These are phyloP conservation scores for Lagopus leucura DNA, from an alignment of 2,113 vertebrate genomes.

Conservation along the genomic window DNA sequence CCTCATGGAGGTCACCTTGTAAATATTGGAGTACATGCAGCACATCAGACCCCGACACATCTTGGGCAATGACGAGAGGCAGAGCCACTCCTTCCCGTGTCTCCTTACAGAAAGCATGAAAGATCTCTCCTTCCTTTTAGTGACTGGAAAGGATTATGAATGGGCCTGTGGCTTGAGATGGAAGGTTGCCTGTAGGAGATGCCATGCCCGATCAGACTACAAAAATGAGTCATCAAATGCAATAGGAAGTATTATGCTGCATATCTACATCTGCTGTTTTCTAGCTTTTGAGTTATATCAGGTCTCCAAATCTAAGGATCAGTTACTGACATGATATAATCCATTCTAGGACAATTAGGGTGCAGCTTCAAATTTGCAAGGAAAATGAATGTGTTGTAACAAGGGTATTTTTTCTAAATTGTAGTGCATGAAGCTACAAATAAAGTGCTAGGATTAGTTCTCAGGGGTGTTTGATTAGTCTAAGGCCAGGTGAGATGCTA, in stretches of 20 bases:
- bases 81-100: not conserved
- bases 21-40: not conserved
- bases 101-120: not conserved
- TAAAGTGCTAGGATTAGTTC: not conserved
- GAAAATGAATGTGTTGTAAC: fast-evolving
- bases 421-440: not conserved
- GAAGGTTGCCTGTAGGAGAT: not conserved
- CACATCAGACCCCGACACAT: not conserved
- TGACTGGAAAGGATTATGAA: not conserved
- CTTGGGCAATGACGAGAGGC: not conserved
- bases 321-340: not conserved
- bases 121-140: not conserved
- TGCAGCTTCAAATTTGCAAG: not conserved
- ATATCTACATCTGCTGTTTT: not conserved
- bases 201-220: not conserved
- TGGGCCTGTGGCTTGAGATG: not conserved
- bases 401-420: not conserved
- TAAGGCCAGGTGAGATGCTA: not conserved
- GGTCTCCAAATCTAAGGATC: not conserved
- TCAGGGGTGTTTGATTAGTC: not conserved
- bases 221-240: not conserved
- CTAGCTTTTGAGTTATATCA: not conserved
- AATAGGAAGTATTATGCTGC: not conserved
- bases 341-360: not conserved
- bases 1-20: not conserved